Percentiles rank a stretch among this genome's conserved stretches.
phyloP scores from a whole-genome alignment of 2,888 invertebrate genomes.

The Caenorhabditis panamensis region DNA sequence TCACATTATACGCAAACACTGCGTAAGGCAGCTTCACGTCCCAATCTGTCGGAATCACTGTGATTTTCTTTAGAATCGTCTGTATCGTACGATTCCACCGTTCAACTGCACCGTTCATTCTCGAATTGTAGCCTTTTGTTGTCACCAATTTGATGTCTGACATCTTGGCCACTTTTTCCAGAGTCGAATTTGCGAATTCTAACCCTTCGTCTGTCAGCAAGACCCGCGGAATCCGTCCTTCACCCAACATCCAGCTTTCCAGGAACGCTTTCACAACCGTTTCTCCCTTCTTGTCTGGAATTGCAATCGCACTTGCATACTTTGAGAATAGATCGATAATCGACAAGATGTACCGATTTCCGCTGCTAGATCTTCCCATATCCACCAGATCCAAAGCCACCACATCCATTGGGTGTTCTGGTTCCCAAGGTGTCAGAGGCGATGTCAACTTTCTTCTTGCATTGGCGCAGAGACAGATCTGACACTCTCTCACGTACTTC shows the following conservation, averaged over 20 bases:
- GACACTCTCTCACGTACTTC: slow-evolving; percentile 40
- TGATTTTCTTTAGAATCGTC: slow-evolving; percentile 44
- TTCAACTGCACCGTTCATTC: slow-evolving; percentile 64
- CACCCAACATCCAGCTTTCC: slow-evolving; percentile 44
- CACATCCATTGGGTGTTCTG: slow-evolving; percentile 42
- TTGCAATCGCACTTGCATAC: slow-evolving; percentile 29
- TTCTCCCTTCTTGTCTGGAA: slow-evolving; percentile 55
- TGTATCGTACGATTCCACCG: slow-evolving; percentile 55
- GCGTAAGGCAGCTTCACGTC: slow-evolving; percentile 53
- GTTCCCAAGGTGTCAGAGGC: slow-evolving; percentile 34
- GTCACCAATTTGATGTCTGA: slow-evolving; percentile 10
- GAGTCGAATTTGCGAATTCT: slow-evolving; percentile 39
- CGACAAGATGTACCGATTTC: slow-evolving; percentile 47
- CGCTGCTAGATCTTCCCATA: slow-evolving; percentile 21
- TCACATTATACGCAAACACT: slow-evolving; percentile 62
- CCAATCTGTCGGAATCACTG: slow-evolving; percentile 46
- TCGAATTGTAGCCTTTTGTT: slow-evolving; percentile 60
- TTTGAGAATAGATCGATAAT: slow-evolving; percentile 59
- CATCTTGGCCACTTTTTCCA: slow-evolving; percentile 37
- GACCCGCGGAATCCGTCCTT: slow-evolving; percentile 36
- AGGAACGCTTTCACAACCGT: slow-evolving; percentile 44
- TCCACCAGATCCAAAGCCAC: slow-evolving; percentile 56
- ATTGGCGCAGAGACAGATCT: slow-evolving; percentile 37
- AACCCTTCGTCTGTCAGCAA: slow-evolving; percentile 51
- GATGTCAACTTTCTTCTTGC: slow-evolving; percentile 13